Conservation (phyloP, 2,113 vertebrate species). For the Lophura nycthemera region DNA sequence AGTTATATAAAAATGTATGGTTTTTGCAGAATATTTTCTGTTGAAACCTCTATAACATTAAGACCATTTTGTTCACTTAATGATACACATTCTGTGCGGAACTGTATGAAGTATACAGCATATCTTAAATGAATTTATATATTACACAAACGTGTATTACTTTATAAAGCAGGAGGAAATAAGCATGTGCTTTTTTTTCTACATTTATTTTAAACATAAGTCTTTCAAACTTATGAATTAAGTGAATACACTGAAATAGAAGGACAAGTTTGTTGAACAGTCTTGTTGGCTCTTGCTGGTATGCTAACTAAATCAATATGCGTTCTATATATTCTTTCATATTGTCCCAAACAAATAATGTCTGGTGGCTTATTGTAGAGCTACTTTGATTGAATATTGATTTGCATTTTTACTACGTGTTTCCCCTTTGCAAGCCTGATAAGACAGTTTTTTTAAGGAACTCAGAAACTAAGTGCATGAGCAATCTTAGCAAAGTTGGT, state of each 20-base stretch:
- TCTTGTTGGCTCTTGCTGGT: background rate
- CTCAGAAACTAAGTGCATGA: conserved; percentile 61
- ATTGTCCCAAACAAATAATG: background rate
- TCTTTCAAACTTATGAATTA: background rate
- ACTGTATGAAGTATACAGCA: background rate
- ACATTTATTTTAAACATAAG: background rate
- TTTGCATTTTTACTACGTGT: background rate
- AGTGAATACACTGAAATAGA: fast-evolving
- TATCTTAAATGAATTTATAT: background rate
- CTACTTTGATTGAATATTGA: background rate
- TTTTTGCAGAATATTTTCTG: background rate
- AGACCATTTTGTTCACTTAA: background rate
- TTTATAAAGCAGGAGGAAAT: background rate
- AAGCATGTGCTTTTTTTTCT: background rate
- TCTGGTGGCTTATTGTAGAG: background rate
- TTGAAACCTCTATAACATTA: background rate
- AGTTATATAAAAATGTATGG: background rate
- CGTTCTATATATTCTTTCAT: background rate
- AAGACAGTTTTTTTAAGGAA: conserved; percentile 11
- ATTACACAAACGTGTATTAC: background rate
- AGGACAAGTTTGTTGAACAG: background rate
- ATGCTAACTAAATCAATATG: background rate
- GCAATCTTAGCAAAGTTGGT: conserved; percentile 66
- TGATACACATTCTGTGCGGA: background rate
- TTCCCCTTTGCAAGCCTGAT: background rate